Conservation (phyloP, 2,888 invertebrate species). For the Lydus trimaculatus region DNA sequence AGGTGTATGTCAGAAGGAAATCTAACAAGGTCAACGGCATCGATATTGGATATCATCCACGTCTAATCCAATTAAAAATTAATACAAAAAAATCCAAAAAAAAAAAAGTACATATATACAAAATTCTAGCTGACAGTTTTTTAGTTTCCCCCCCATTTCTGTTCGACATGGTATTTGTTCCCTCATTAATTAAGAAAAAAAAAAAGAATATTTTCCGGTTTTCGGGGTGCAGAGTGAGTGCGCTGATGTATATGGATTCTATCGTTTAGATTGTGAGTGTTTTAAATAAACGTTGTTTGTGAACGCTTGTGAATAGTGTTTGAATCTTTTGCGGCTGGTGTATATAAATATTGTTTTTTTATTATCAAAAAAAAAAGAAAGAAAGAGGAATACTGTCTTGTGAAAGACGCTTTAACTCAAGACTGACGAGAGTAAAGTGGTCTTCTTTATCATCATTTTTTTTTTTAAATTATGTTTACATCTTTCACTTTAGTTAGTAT, state of each 20-base stretch:
- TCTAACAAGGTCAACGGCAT: conserved; percentile 55
- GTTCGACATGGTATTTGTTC: conserved; percentile 51
- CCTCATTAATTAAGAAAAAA: conserved; percentile 26
- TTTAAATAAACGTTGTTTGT: conserved; percentile 36
- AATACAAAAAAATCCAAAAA: conserved; percentile 30
- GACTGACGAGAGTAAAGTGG: conserved; percentile 54
- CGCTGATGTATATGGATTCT: conserved; percentile 35
- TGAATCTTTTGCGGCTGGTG: conserved; percentile 47
- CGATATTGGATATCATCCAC: conserved; percentile 51
- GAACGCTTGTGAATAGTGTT: conserved; percentile 41
- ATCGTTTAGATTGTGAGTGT: conserved; percentile 38
- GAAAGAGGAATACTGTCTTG: no score
- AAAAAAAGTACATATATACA: conserved; percentile 1
- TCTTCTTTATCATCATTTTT: conserved; percentile 46
- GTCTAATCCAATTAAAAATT: conserved; percentile 43
- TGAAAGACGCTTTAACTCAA: conserved; percentile 49
- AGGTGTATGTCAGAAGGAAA: conserved; percentile 51
- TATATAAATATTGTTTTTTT: conserved; percentile 45
- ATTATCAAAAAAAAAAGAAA: no score
- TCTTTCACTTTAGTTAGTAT: conserved; percentile 40
- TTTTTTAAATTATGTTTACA: conserved; percentile 16
- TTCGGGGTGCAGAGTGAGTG: conserved; percentile 55
- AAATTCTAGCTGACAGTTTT: conserved; percentile 26
- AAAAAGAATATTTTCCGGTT: conserved; percentile 39
- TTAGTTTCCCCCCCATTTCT: conserved; percentile 38